Evolutionary conservation across 2,888 invertebrate species (phyloP), one percentile per base, ranked within the genome.

Genomic region (Priocnemis perturbator): DNA sequence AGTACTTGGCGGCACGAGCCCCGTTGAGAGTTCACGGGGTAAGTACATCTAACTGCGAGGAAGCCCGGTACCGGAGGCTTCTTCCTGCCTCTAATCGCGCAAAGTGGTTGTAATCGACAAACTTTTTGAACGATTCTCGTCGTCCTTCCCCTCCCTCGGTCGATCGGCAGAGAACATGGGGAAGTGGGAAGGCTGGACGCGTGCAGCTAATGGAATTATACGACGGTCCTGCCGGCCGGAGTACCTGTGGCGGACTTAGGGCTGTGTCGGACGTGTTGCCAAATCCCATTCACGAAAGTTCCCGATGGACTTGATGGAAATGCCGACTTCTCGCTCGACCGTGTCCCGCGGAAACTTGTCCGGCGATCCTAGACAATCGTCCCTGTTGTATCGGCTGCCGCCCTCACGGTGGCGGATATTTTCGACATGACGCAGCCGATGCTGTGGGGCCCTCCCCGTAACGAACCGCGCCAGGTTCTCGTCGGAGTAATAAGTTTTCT

Each of bases 161-260:
- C 37, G 37, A 37, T 37, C 37, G 37, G 37, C 11, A 37, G 11
- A 37, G 74, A 69, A 76, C 79, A 79, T 79, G 78, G 76, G 78
- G 79, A 78, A 64, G 78, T 79, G 78, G 76, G 78, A 78, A 78
- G 66, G 61, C 60, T 68, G 64, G 71, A 65, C 71, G 77, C 80
- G 64, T 48, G 69, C 68, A 55, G 76, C 77, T 83, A 81, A 81
- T 83, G 83, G 81, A 81, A 82, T 82, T 83, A 82, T 83, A 81
- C 73, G 83, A 73, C 61, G 63, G 66, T 65, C 68, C 78, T 64
- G 19, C 50, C 50, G 50, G 1, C 50, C 4, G 57, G 66, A 67
- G 71, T 66, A 53, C 66, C 70, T 60, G 52, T 53, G 64, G 23
- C 17, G 58, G 77, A 79, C 80, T 77, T 79, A 73, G 71, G 47